These are phyloP conservation scores for Caenorhabditis angaria DNA, from an alignment of 2,888 invertebrate genomes.

Conservation along the genomic window DNA sequence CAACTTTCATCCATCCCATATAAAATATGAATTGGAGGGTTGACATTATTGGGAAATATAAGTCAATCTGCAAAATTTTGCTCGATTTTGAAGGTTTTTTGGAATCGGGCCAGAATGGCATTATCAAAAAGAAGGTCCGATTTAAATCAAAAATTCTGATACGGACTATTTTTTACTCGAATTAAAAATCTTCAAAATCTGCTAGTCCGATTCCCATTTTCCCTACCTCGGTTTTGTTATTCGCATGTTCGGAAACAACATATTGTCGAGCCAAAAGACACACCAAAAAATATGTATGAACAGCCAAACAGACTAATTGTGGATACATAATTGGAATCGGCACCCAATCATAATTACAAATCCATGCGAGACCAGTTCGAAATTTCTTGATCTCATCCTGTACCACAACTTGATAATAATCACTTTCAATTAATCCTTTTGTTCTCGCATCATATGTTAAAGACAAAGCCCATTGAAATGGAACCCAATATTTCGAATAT, in stretches of 20 bases:
- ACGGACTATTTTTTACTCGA: neutral
- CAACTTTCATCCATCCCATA: slow-evolving; percentile 71
- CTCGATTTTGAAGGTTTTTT: neutral
- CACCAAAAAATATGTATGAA: slow-evolving; percentile 67
- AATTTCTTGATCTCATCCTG: slow-evolving; percentile 60
- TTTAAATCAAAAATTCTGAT: neutral
- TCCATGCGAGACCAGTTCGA: slow-evolving; percentile 63
- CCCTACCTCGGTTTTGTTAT: slow-evolving; percentile 59
- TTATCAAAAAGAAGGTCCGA: neutral
- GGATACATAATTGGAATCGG: slow-evolving; percentile 63
- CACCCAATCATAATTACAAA: slow-evolving; percentile 63
- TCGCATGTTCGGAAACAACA: slow-evolving; percentile 57
- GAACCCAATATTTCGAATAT: slow-evolving; percentile 61
- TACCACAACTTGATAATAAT: slow-evolving; percentile 59
- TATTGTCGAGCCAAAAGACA: slow-evolving; percentile 67
- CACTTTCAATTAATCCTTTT: slow-evolving; percentile 57
- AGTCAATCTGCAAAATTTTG: slow-evolving; percentile 57
- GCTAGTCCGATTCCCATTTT: too few relatives aligned
- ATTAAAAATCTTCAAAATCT: slow-evolving; percentile 1
- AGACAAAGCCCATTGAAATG: slow-evolving; percentile 60
- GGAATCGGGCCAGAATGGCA: too few relatives aligned
- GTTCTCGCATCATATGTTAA: slow-evolving; percentile 58
- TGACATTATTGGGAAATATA: slow-evolving; percentile 69
- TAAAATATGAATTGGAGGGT: slow-evolving; percentile 70
- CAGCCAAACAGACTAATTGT: slow-evolving; percentile 62